phyloP scores from a whole-genome alignment of 1,140 invertebrate genomes.

The Berghia stephanieae region DNA sequence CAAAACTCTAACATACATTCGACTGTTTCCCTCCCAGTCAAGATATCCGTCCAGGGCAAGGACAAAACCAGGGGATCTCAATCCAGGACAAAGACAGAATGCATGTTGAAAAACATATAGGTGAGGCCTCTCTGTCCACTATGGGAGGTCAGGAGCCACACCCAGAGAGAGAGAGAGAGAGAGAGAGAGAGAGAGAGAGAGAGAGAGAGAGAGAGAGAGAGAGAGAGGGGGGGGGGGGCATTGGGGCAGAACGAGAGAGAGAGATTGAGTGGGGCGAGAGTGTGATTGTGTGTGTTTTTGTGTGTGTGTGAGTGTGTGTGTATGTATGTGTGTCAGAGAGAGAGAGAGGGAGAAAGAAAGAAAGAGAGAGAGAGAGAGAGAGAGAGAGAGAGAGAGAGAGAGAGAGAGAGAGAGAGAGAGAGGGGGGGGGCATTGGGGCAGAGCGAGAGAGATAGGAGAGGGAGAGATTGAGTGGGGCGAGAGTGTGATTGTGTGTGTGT shows the following conservation, averaged over 20 bases:
- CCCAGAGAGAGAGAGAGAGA: neutral
- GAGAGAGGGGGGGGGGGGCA: slow-evolving; percentile 12
- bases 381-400: slow-evolving; percentile 19
- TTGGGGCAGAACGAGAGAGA: neutral
- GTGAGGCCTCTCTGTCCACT: neutral
- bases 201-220: neutral
- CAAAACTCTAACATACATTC: too few species aligned
- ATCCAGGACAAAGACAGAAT: neutral
- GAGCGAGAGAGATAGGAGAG: neutral
- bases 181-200: neutral
- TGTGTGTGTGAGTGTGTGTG: too few species aligned
- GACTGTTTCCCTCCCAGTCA: too few species aligned
- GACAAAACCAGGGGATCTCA: too few species aligned
- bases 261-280: slow-evolving; percentile 11
- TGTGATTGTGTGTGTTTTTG: too few species aligned
- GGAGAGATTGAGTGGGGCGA: too few species aligned
- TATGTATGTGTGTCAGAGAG: too few species aligned
- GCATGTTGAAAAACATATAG: neutral
- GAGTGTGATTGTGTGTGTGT: too few species aligned
- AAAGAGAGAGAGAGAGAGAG: neutral
- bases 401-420: slow-evolving; percentile 9
- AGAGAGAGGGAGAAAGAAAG: neutral
- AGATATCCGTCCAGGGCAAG: too few species aligned
- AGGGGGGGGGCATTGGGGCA: neutral
- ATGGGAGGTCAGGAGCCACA: neutral